Percentiles rank a stretch among this genome's conserved stretches.
These are phyloP conservation scores for Myotis daubentonii DNA, from an alignment of 2,797 vertebrate genomes.

Conservation along the genomic window DNA sequence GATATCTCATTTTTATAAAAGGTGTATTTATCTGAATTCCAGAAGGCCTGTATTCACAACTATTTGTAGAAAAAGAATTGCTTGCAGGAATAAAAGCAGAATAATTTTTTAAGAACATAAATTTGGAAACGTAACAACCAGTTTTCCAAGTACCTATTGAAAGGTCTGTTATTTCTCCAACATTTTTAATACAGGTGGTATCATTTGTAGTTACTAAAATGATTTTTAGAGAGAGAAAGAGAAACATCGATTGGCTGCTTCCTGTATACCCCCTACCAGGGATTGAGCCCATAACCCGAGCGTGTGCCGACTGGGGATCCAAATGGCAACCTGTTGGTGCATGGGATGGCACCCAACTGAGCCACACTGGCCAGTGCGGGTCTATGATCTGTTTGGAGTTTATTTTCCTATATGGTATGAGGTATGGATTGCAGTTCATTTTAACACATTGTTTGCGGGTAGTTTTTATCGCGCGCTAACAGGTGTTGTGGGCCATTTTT, in stretches of 20 bases:
- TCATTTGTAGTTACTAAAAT: conserved; percentile 54
- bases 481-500: too few relatives aligned
- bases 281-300: background rate
- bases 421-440: background rate
- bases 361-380: background rate
- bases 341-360: background rate
- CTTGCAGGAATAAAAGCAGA: conserved; percentile 40
- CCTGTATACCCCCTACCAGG: background rate
- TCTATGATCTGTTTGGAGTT: background rate
- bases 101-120: background rate
- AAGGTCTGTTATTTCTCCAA: conserved; percentile 22
- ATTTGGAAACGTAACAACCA: conserved; percentile 34
- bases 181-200: conserved; percentile 4
- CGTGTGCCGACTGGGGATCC: background rate
- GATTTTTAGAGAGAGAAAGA: background rate
- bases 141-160: conserved; percentile 21
- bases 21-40: background rate
- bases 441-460: too few relatives aligned
- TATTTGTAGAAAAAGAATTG: conserved; percentile 46
- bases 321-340: background rate
- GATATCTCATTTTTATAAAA: conserved; percentile 5
- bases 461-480: too few relatives aligned
- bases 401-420: background rate
- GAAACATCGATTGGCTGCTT: background rate
- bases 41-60: background rate